Evolutionary conservation across 2,113 vertebrate species (phyloP).

Genomic region (Campylomormyrus numenius): DNA sequence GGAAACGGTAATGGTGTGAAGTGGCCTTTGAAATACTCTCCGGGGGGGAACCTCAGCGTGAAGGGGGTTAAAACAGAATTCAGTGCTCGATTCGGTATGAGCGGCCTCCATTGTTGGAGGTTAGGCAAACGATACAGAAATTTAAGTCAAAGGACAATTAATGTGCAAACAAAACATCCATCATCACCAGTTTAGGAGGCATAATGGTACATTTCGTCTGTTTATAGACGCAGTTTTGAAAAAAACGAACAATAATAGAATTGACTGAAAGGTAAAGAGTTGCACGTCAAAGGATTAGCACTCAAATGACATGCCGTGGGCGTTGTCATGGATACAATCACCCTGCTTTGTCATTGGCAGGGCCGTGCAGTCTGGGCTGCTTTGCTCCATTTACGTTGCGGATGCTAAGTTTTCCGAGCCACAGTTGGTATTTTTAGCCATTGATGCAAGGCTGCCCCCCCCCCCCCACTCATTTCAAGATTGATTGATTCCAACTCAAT

Average conservation of each 20-base stretch:
- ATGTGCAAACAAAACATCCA: neutral
- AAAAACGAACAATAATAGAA: neutral
- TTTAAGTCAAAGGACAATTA: neutral
- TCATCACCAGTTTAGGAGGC: neutral
- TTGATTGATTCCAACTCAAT: neutral
- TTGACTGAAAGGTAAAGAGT: slow-evolving; percentile 18
- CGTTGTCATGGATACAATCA: slow-evolving; percentile 33
- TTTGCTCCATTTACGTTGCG: neutral
- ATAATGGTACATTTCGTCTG: neutral
- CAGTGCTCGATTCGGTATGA: neutral
- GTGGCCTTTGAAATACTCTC: neutral
- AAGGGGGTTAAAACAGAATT: neutral
- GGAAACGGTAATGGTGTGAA: neutral
- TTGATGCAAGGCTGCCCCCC: neutral
- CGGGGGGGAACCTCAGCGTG: neutral
- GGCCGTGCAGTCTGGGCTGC: slow-evolving; percentile 7
- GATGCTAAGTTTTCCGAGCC: neutral
- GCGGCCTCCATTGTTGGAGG: neutral
- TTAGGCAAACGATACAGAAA: neutral
- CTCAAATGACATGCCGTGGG: slow-evolving; percentile 11
- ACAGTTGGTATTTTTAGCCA: neutral
- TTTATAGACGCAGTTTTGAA: neutral
- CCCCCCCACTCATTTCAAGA: neutral
- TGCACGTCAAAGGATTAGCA: slow-evolving; percentile 18
- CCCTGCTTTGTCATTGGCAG: slow-evolving; percentile 18